Percentiles rank a stretch among this genome's conserved stretches.
phyloP scores from a whole-genome alignment of 2,888 invertebrate genomes.

The Mythimna impura region DNA sequence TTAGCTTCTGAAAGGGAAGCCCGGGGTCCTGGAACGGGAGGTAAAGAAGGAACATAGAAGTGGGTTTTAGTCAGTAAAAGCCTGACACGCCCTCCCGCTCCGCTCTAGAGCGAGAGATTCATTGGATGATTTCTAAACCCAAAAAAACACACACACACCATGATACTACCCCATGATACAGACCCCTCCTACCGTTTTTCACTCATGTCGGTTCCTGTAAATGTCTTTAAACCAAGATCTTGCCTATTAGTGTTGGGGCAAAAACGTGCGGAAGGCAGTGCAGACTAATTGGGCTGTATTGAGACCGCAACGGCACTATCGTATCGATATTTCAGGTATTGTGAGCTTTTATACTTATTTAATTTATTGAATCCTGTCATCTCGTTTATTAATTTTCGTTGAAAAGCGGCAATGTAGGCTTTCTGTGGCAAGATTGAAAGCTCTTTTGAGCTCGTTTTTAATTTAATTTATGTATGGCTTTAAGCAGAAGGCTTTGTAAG shows the following conservation, averaged over 20 bases:
- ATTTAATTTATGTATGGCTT: constrained; percentile 28
- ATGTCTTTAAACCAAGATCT: constrained; percentile 77
- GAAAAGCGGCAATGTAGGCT: constrained; percentile 9
- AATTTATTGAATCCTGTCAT: constrained; percentile 64
- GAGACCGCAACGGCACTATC: constrained; percentile 78
- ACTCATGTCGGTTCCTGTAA: constrained; percentile 70
- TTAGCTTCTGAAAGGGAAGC: no score
- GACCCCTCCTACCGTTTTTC: neutral
- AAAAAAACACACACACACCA: no score
- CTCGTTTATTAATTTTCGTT: constrained; percentile 52
- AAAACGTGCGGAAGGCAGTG: constrained; percentile 88
- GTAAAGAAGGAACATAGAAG: no score
- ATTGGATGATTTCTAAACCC: no score
- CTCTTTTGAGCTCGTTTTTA: constrained; percentile 34
- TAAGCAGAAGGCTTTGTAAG: constrained; percentile 2
- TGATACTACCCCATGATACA: neutral
- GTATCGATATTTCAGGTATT: constrained; percentile 76
- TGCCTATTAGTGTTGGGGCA: constrained; percentile 86
- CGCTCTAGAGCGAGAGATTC: no score
- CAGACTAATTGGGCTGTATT: constrained; percentile 87
- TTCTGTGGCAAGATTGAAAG: constrained; percentile 6
- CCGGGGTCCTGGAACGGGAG: no score
- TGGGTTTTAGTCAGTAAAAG: no score
- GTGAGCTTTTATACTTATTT: constrained; percentile 62
- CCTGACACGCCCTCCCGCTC: no score